Percentiles rank a stretch among this genome's conserved stretches.
Conservation (phyloP, 2,113 vertebrate species). For the Oceanites oceanicus region DNA sequence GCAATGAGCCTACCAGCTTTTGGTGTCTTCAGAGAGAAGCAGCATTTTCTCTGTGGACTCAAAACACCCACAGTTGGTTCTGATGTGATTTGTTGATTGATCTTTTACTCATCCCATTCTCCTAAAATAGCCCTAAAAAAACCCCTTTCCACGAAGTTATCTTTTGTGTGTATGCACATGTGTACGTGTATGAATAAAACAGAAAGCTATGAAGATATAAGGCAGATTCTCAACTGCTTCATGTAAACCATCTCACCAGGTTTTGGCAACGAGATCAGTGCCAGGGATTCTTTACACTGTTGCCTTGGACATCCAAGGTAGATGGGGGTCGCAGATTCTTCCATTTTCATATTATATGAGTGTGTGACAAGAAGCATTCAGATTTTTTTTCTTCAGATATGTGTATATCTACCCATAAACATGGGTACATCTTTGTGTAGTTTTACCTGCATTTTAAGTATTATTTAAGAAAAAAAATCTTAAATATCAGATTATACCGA, state of each 20-base stretch:
- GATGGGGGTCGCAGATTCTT: not conserved
- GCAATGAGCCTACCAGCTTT: not conserved
- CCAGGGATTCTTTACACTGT: not conserved
- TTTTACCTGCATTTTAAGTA: not conserved
- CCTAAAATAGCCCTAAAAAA: not conserved
- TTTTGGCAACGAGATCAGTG: not conserved
- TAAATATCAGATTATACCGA: not conserved
- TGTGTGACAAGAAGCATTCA: not conserved
- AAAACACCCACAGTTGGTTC: not conserved
- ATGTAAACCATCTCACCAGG: not conserved
- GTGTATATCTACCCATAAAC: not conserved
- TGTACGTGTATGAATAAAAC: not conserved
- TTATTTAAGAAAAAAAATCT: not conserved
- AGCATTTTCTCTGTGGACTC: not conserved
- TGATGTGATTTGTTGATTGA: not conserved
- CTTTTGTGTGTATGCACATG: accelerated
- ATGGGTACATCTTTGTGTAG: not conserved
- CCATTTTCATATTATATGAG: not conserved
- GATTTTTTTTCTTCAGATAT: not conserved
- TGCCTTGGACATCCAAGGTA: not conserved
- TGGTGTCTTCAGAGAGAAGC: not conserved
- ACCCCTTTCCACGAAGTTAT: not conserved
- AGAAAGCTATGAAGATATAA: not conserved
- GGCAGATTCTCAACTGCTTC: not conserved
- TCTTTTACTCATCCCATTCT: not conserved